Evolutionary conservation across 2,888 invertebrate species (phyloP), one percentile per base, ranked within the genome.

Genomic region (Cheilosia impressa): DNA sequence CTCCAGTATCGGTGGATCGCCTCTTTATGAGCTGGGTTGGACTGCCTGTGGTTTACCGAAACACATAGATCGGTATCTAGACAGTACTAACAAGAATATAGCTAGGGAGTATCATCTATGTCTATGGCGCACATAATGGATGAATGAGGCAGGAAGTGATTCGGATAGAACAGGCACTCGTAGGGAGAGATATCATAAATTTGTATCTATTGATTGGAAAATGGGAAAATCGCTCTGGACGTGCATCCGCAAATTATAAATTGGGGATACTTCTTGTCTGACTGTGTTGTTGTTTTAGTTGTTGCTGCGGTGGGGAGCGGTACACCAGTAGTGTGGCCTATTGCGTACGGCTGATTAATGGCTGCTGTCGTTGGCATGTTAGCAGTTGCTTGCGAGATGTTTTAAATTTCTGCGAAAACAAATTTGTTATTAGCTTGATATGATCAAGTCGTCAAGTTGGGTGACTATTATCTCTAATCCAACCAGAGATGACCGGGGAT

Each of bases 171-270:
- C 50, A 62, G n/a, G 53, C 71, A 79, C 79, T 58, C 68, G 57
- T 58, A 41, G 47, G 22, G 66, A 62, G 57, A 65, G 60, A 22
- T 71, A 68, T 69, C 77, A 73, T 84, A 84, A 79, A 79, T 84
- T 38, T 71, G 71, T 79, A 79, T 71, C 84, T 79, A 84, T 79
- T 79, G 84, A 84, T 84, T 79, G 79, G 84, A 84, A 84, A 84
- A 84, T 84, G 69, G 43, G 79, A 79, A 84, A 84, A 84, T 84
- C 79, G 84, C 60, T 79, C 71, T 53, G 79, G 84, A 84, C 75
- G 65, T 84, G 65, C 65, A 58, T 52, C 60, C 52, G 79, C 65
- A 60, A 75, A 75, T 79, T 84, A 65, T 84, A 73, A 84, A 79
- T 79, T 78, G 52, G 65, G 58, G 27, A 58, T 81, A 65, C 41